A percentile compares a stretch with the other conserved stretches of the same genome.
phyloP scores from a whole-genome alignment of 2,113 vertebrate species.

The Okapia johnstoni region DNA sequence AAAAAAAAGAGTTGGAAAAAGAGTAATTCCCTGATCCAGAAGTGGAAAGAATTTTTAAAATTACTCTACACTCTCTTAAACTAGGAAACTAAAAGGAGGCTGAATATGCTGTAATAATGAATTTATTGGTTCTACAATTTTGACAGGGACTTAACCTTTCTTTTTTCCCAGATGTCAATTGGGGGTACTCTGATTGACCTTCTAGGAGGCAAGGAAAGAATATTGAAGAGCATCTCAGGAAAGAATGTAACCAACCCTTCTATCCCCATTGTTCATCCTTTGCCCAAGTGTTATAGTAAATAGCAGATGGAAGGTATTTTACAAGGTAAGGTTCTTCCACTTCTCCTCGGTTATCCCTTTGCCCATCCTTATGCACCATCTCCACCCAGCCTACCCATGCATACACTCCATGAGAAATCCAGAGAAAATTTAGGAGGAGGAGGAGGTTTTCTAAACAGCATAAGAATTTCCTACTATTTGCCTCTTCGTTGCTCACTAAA shows the following conservation, averaged over 20 bases:
- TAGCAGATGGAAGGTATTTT: not conserved
- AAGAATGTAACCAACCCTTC: not conserved
- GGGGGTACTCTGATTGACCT: not conserved
- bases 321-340: not conserved
- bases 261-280: not conserved
- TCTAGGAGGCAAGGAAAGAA: not conserved
- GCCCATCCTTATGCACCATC: not conserved
- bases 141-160: not conserved
- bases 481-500: not conserved
- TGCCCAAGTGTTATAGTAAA: not conserved
- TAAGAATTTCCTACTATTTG: not conserved
- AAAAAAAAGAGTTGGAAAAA: not conserved
- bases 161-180: not conserved
- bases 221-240: not conserved
- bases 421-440: not conserved
- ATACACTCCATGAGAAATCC: not conserved
- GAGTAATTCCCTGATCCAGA: not conserved
- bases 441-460: not conserved
- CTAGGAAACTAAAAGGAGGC: not conserved
- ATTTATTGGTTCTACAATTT: not conserved
- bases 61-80: not conserved
- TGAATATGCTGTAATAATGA: not conserved
- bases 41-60: not conserved
- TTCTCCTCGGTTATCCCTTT: not conserved
- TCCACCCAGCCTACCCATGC: not conserved